phyloP scores from a whole-genome alignment of 92 coral and sea anemone species.

The Ricordea florida region DNA sequence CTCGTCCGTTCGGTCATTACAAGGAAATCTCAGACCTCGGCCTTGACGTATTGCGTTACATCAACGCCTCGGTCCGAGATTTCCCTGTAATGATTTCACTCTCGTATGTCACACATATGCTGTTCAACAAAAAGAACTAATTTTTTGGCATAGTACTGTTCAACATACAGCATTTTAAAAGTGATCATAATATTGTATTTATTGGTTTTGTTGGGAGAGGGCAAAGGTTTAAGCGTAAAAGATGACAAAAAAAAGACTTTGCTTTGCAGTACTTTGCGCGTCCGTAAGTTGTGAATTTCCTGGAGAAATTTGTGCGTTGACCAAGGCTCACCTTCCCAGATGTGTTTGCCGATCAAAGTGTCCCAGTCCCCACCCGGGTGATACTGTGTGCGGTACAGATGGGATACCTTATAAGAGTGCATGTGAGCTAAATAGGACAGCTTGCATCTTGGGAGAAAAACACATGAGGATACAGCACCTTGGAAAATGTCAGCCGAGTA shows the following conservation, averaged over 20 bases:
- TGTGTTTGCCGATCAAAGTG: conserved; percentile 65
- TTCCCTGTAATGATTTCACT: too few relatives aligned
- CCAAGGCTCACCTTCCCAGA: conserved; percentile 52
- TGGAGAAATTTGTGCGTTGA: conserved; percentile 67
- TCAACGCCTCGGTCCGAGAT: too few relatives aligned
- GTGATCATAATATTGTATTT: too few relatives aligned
- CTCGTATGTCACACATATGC: too few relatives aligned
- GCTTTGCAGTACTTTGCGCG: conserved; percentile 61
- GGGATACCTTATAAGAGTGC: conserved; percentile 67
- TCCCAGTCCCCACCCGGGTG: conserved; percentile 34
- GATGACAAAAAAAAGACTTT: too few relatives aligned
- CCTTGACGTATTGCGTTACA: too few relatives aligned
- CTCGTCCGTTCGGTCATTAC: too few relatives aligned
- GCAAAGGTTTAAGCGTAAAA: too few relatives aligned
- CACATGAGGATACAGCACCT: conserved; percentile 43
- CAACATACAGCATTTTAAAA: background rate
- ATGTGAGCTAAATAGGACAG: conserved; percentile 72
- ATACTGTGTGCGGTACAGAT: conserved; percentile 72
- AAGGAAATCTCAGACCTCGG: too few relatives aligned
- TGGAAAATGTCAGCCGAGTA: conserved; percentile 65
- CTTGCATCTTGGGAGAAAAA: conserved; percentile 70
- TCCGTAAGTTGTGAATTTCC: conserved; percentile 50
- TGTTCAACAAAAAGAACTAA: too few relatives aligned
- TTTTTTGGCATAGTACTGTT: background rate
- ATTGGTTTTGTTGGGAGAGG: too few relatives aligned